These are phyloP conservation scores for Microctonus hyperodae DNA, from an alignment of 2,888 invertebrate species.

Conservation along the genomic window DNA sequence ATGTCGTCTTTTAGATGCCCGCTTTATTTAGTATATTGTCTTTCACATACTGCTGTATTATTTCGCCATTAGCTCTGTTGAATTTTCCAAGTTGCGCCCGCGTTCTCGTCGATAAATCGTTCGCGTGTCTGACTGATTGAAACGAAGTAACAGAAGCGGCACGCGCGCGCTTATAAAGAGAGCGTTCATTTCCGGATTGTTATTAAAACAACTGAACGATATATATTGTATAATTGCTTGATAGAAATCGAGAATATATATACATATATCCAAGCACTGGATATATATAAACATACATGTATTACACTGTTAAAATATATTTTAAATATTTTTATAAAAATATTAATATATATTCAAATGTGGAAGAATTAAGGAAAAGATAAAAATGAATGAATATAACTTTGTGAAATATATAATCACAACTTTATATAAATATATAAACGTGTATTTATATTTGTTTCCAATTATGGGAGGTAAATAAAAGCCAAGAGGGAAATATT, in stretches of 20 bases:
- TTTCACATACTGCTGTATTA: not conserved
- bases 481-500: constrained; percentile 14
- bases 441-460: constrained; percentile 3
- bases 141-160: constrained; percentile 29
- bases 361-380: not conserved
- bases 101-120: constrained; percentile 11
- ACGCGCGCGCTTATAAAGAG: constrained; percentile 11
- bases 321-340: too few species aligned
- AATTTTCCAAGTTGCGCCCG: not conserved
- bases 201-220: not conserved
- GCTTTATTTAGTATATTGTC: too few species aligned
- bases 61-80: not conserved
- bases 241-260: too few species aligned
- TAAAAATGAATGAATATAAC: not conserved
- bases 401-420: not conserved
- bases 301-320: too few species aligned
- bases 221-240: too few species aligned
- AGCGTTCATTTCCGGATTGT: constrained; percentile 28
- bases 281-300: too few species aligned
- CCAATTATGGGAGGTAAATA: constrained; percentile 9
- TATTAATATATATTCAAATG: not conserved
- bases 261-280: too few species aligned
- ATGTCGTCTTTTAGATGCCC: too few species aligned
- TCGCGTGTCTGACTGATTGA: constrained; percentile 27
- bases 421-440: not conserved